phyloP scores from a whole-genome alignment of 2,888 invertebrate genomes.

The Microctonus hyperodae region DNA sequence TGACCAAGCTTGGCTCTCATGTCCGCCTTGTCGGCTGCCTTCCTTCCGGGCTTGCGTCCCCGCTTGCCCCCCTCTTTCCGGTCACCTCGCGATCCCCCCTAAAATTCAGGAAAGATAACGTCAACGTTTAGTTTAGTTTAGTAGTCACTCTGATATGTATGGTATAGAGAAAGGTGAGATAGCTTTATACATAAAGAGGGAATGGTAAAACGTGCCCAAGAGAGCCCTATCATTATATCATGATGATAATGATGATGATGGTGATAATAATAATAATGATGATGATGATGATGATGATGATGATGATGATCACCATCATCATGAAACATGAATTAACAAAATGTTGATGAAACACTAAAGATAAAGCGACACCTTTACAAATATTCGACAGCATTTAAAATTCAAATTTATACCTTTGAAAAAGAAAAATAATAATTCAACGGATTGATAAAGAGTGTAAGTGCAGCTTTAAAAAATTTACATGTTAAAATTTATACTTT shows the following conservation, averaged over 20 bases:
- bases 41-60: constrained; percentile 88
- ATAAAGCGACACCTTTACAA: constrained; percentile 7
- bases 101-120: constrained; percentile 42
- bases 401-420: neutral
- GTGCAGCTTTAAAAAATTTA: constrained; percentile 25
- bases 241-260: too few species aligned
- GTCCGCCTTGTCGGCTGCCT: constrained; percentile 88
- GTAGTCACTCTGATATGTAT: neutral
- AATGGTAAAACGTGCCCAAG: neutral
- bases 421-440: neutral
- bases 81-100: constrained; percentile 68
- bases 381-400: constrained; percentile 1
- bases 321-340: neutral
- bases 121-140: constrained; percentile 24
- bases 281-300: too few species aligned
- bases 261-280: too few species aligned
- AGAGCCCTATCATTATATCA: neutral
- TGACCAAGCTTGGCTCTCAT: constrained; percentile 92
- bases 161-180: neutral
- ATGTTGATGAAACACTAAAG: neutral
- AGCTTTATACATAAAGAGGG: neutral
- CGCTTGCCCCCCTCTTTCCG: constrained; percentile 86
- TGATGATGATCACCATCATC: neutral
- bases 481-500: constrained; percentile 48
- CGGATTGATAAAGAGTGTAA: neutral